Conservation (phyloP, 2,113 vertebrate genomes). For the Amblyornis subalaris region DNA sequence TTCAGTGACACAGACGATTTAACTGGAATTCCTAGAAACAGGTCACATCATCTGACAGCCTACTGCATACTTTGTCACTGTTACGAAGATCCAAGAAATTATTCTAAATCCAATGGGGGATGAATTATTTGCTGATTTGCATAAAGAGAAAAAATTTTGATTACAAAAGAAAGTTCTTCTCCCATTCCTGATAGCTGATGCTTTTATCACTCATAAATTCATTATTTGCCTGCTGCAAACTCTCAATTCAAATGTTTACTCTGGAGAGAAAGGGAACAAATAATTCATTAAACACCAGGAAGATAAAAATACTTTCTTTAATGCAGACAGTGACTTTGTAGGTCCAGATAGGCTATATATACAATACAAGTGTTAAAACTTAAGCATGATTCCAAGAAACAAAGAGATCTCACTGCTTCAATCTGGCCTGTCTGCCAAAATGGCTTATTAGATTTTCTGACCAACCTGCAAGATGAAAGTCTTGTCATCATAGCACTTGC, state of each 20-base stretch:
- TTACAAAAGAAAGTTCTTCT: neutral
- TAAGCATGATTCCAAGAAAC: neutral
- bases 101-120: neutral
- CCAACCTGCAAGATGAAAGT: neutral
- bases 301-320: neutral
- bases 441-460: slow-evolving; percentile 12
- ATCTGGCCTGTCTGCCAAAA: neutral
- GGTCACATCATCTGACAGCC: accelerated
- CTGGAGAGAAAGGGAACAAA: neutral
- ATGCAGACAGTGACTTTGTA: neutral
- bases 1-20: neutral
- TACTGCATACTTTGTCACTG: neutral
- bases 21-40: neutral
- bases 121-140: neutral
- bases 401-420: neutral
- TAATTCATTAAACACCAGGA: neutral
- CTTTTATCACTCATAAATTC: neutral
- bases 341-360: neutral
- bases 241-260: neutral
- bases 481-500: neutral
- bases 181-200: neutral
- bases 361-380: neutral
- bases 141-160: neutral
- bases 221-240: neutral
- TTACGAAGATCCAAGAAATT: neutral